Evolutionary conservation across 2,113 vertebrate genomes (phyloP), one percentile per base, ranked within the genome.

Genomic region (Isurus oxyrinchus): DNA sequence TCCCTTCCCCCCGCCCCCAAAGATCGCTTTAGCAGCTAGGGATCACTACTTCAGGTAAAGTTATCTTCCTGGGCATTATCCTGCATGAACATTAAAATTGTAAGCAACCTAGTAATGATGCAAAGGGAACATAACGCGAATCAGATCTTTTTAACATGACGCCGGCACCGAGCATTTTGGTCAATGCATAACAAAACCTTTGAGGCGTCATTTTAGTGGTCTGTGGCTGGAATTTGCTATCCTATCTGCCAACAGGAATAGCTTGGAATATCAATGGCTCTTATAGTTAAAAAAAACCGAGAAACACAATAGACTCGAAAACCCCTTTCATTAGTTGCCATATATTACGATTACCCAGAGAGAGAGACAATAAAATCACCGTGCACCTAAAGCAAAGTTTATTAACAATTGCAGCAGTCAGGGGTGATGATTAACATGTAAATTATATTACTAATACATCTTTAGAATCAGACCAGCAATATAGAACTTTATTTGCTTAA

Each of bases 311-410:
- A 31, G 66, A 69, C 27, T 55, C 94, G 67, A 76, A 72, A 53
- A 21, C 25, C 23, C 2, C 49, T n/a, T 72, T 55, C n/a, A 72
- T 55, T 63, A 31, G 35, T 76, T 95, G 25, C 10, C 23, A 95
- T 55, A 8, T 76, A 55, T 55, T 53, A 31, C 55, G 19, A 59
- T 91, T 59, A 59, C 23, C 55, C 25, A 67, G 61, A 49, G 44
- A 19, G 67, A 55, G 67, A 53, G 66, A 4, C 66, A 55, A 40
- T 49, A 63, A 63, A 44, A 66, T 94, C n/a, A 94, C 35, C 35
- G 40, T 66, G 59, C 90, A 63, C n/a, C 59, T 35, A n/a, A 94
- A 94, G 61, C 35, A 94, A 94, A 40, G 90, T 94, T 23, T 94
- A 21, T 94, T 63, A 66, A 40, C 90, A 63, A 94, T 90, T 90